These are phyloP conservation scores for Leptothorax acervorum DNA, from an alignment of 2,888 invertebrate species.

Conservation along the genomic window DNA sequence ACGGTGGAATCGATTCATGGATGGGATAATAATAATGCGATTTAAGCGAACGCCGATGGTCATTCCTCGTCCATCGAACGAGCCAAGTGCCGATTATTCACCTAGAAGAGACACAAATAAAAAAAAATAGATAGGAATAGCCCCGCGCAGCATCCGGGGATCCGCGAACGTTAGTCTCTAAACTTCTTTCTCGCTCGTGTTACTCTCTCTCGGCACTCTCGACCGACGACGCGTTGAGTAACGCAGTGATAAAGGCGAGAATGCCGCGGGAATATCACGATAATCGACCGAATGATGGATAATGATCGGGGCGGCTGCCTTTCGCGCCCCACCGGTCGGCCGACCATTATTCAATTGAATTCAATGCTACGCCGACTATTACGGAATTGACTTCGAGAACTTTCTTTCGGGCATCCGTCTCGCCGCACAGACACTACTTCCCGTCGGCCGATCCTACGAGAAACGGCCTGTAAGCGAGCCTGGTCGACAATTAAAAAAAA, in stretches of 20 bases:
- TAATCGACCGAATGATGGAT: slow-evolving; percentile 82
- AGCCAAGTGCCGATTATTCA: background rate
- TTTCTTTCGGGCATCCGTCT: slow-evolving; percentile 84
- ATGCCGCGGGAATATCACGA: slow-evolving; percentile 81
- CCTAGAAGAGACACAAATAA: background rate
- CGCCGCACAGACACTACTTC: slow-evolving; percentile 79
- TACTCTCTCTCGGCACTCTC: slow-evolving; percentile 71
- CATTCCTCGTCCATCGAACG: slow-evolving; percentile 1
- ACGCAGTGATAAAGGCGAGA: slow-evolving; percentile 77
- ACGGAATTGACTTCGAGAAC: slow-evolving; percentile 85
- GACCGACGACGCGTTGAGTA: slow-evolving; percentile 74
- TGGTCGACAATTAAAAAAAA: background rate
- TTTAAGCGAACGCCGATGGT: slow-evolving; percentile 6
- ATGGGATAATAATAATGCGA: slow-evolving; percentile 19
- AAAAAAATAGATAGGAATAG: too few relatives aligned
- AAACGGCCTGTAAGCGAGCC: slow-evolving; percentile 49
- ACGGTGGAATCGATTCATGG: background rate
- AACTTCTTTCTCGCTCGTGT: slow-evolving; percentile 70
- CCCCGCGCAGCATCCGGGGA: slow-evolving; percentile 18
- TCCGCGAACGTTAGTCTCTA: slow-evolving; percentile 63
- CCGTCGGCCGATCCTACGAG: slow-evolving; percentile 68
- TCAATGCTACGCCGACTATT: slow-evolving; percentile 85
- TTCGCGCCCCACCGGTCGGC: slow-evolving; percentile 72
- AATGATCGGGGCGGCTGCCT: slow-evolving; percentile 83
- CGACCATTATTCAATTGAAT: slow-evolving; percentile 85